phyloP scores from a whole-genome alignment of 2,113 vertebrate species.

The Amphiprion ocellaris region DNA sequence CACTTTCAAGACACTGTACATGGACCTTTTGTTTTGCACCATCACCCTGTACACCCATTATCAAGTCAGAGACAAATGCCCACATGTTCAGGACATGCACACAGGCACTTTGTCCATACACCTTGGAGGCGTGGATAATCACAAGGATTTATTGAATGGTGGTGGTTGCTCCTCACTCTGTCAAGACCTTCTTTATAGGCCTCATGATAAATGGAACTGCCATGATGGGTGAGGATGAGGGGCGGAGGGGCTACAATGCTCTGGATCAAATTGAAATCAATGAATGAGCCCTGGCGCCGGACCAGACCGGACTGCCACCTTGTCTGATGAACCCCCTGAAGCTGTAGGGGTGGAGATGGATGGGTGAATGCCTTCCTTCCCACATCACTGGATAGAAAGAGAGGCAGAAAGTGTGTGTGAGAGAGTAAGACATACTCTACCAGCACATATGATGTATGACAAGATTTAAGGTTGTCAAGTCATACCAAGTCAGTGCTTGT shows the following conservation, averaged over 20 bases:
- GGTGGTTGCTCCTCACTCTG: slow-evolving; percentile 78
- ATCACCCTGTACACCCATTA: slow-evolving; percentile 60
- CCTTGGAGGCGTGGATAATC: slow-evolving; percentile 81
- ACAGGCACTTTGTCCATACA: slow-evolving; percentile 52
- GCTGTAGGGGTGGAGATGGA: slow-evolving; percentile 72
- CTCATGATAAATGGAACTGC: slow-evolving; percentile 76
- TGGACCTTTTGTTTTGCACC: slow-evolving; percentile 50
- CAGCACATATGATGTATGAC: slow-evolving; percentile 38
- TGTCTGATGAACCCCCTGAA: slow-evolving; percentile 74
- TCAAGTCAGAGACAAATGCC: slow-evolving; percentile 73
- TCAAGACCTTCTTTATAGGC: slow-evolving; percentile 81
- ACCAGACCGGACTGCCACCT: slow-evolving; percentile 61
- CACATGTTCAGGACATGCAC: slow-evolving; percentile 40
- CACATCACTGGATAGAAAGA: slow-evolving; percentile 22
- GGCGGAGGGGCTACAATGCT: slow-evolving; percentile 41
- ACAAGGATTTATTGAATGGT: slow-evolving; percentile 84
- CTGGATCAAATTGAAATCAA: slow-evolving; percentile 67
- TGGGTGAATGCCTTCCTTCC: slow-evolving; percentile 50
- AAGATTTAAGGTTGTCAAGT: slow-evolving; percentile 21
- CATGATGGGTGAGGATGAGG: slow-evolving; percentile 62
- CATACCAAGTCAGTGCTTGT: not conserved
- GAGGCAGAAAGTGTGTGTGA: slow-evolving; percentile 13
- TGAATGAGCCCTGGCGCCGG: slow-evolving; percentile 55
- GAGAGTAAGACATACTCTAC: slow-evolving; percentile 34
- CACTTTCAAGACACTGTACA: slow-evolving; percentile 45